Conservation (phyloP, 2,888 invertebrate genomes). For the Drosophila subsilvestris region DNA sequence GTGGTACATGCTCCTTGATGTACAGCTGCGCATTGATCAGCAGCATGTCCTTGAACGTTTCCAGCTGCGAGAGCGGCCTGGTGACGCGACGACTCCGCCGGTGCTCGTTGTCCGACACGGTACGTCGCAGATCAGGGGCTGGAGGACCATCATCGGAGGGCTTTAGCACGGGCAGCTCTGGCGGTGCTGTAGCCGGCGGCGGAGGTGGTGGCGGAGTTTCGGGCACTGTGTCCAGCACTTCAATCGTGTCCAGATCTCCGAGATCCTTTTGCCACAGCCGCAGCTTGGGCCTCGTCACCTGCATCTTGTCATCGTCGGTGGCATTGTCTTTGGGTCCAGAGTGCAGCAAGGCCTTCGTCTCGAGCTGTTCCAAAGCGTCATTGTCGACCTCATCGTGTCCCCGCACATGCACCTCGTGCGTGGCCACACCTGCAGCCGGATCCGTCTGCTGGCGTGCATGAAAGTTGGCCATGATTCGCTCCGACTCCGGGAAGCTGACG, state of each 20-base stretch:
- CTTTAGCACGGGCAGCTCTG: constrained; percentile 44
- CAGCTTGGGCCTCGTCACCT: constrained; percentile 55
- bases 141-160: constrained; percentile 30
- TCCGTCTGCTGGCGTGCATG: constrained; percentile 35
- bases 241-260: constrained; percentile 61
- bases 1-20: constrained; percentile 85
- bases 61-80: constrained; percentile 76
- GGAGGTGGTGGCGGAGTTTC: constrained; percentile 85
- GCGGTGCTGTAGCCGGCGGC: constrained; percentile 75
- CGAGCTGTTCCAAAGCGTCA: constrained; percentile 54
- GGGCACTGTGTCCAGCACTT: constrained; percentile 81
- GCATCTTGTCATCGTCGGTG: constrained; percentile 81
- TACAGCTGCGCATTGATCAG: constrained; percentile 86
- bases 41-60: constrained; percentile 84
- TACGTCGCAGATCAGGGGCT: constrained; percentile 60
- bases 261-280: constrained; percentile 44
- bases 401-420: constrained; percentile 58
- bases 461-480: constrained; percentile 82
- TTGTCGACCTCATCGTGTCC: constrained; percentile 77
- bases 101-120: constrained; percentile 56
- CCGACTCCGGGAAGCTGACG: constrained; percentile 80
- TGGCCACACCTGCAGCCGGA: constrained; percentile 13
- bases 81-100: constrained; percentile 54
- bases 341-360: constrained; percentile 68
- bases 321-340: constrained; percentile 48